phyloP scores from a whole-genome alignment of 2,888 invertebrate species.

The Habroteleia sp. region DNA sequence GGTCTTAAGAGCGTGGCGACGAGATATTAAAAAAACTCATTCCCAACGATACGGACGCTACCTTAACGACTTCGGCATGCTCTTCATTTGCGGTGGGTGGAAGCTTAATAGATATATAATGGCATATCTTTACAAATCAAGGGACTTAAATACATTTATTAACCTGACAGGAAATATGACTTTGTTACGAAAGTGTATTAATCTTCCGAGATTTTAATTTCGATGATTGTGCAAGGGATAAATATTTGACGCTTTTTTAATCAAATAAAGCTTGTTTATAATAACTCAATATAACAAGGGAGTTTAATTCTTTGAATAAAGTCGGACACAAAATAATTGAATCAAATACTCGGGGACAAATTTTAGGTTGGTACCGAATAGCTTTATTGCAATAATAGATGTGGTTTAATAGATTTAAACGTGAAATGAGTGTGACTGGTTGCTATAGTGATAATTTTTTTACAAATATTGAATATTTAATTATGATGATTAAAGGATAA shows the following conservation, averaged over 20 bases:
- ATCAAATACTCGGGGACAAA: too few species aligned
- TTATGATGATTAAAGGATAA: constrained; percentile 9
- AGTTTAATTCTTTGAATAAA: too few species aligned
- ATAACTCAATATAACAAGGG: constrained; percentile 10
- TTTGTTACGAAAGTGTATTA: constrained; percentile 34
- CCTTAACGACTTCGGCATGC: constrained; percentile 57
- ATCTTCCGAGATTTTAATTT: constrained; percentile 43
- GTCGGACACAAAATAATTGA: too few species aligned
- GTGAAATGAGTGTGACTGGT: too few species aligned
- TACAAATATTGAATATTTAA: constrained; percentile 9
- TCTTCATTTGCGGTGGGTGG: constrained; percentile 51
- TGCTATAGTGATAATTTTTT: too few species aligned
- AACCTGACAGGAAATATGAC: constrained; percentile 50
- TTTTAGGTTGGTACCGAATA: too few species aligned
- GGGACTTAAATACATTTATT: constrained; percentile 56
- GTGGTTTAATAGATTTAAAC: too few species aligned
- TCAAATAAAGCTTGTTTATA: background rate
- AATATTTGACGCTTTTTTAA: constrained; percentile 26
- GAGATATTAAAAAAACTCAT: constrained; percentile 72
- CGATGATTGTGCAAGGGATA: constrained; percentile 16
- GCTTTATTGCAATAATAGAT: too few species aligned
- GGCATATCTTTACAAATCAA: constrained; percentile 57
- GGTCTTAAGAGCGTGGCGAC: constrained; percentile 60
- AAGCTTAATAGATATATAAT: constrained; percentile 58
- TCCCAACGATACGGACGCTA: constrained; percentile 65